Conservation (phyloP, 1,140 invertebrate genomes). For the Ladona fulva region DNA sequence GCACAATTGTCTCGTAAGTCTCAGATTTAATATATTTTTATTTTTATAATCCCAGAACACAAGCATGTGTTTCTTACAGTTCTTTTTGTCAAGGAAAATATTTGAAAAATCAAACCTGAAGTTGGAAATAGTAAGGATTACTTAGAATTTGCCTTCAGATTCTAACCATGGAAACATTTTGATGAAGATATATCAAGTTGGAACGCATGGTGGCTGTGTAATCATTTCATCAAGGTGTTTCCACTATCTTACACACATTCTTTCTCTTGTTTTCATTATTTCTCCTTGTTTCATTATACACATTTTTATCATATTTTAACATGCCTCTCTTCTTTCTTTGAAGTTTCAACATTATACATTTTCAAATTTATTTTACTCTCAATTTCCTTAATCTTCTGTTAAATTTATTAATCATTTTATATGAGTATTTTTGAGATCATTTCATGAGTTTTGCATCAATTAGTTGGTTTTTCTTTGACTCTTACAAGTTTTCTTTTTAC, state of each 20-base stretch:
- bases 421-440: constrained; percentile 4
- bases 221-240: constrained; percentile 42
- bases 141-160: not conserved
- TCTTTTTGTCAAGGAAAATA: not conserved
- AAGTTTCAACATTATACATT: constrained; percentile 18
- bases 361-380: constrained; percentile 19
- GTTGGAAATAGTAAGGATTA: not conserved
- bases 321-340: constrained; percentile 22
- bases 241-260: constrained; percentile 26
- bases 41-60: not conserved
- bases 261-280: constrained; percentile 24
- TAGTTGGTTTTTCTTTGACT: constrained; percentile 26
- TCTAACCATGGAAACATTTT: constrained; percentile 40
- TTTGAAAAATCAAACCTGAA: not conserved
- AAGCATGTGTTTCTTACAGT: not conserved
- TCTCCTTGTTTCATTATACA: constrained; percentile 15
- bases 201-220: constrained; percentile 29
- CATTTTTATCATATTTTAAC: constrained; percentile 19
- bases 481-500: constrained; percentile 21
- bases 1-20: not conserved
- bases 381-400: constrained; percentile 21
- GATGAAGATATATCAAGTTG: constrained; percentile 28
- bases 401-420: not conserved
- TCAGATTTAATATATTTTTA: not conserved
- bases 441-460: constrained; percentile 19